Conservation (phyloP, 1,140 invertebrate species). For the Pseudomyrmex dendroicus region DNA sequence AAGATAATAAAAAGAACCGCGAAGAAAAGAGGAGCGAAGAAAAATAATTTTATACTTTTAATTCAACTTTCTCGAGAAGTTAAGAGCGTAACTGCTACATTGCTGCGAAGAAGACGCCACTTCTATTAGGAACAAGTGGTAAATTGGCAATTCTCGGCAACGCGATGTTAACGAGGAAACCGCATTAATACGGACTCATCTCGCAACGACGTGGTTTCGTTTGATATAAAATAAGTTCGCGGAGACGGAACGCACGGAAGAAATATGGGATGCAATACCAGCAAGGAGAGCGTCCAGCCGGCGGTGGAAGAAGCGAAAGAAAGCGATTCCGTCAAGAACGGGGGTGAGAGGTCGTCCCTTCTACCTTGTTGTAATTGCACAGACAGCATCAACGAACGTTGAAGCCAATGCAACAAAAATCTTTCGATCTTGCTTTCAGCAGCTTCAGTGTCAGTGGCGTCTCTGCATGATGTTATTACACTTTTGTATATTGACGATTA, state of each 20-base stretch:
- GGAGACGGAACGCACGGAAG: conserved; percentile 26
- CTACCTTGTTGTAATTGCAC: not conserved
- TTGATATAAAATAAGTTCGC: conserved; percentile 4
- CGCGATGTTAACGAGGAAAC: conserved; percentile 61
- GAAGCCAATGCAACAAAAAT: not conserved
- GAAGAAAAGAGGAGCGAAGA: not conserved
- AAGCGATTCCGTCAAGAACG: conserved; percentile 78
- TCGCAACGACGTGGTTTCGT: not conserved
- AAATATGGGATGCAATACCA: conserved; percentile 83
- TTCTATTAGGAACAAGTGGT: not conserved
- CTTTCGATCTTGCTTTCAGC: not conserved
- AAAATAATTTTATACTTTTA: not conserved
- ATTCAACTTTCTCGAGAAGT: not conserved
- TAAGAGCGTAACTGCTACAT: not conserved
- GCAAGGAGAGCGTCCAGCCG: conserved; percentile 83
- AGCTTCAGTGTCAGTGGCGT: not conserved
- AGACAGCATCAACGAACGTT: not conserved
- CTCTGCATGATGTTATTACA: not conserved
- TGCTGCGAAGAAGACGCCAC: not conserved
- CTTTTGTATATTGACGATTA: conserved; percentile 21
- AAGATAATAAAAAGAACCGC: not conserved
- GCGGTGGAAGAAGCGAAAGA: conserved; percentile 82
- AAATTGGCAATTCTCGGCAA: not conserved
- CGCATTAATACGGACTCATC: conserved; percentile 8
- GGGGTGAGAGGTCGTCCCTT: conserved; percentile 75